Base-by-base conservation (phyloP, 2,888 invertebrate genomes). In the Lasioglossum pauxillum region DNA sequence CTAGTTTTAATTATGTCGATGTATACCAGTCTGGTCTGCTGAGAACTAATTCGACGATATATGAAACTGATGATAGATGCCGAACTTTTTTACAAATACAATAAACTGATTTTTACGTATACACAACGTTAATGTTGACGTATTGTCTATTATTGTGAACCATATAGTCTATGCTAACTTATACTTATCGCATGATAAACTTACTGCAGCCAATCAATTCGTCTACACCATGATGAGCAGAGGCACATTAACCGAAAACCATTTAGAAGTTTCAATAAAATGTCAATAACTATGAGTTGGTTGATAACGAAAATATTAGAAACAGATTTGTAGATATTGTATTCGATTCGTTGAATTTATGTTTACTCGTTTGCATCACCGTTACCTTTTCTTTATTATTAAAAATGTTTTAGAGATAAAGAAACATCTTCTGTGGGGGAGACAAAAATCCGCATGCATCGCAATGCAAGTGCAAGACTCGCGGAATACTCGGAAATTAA, bases 151-250 rank as follows among this genome's bases (percentile, higher is more conserved):
- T 78, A 83, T 67, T 74, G 23, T 78, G 8, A 75, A 80, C 74
- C 80, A 73, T 72, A 72, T 75, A 53, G 38, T 78, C 83, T 87
- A 87, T 75, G 44, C 82, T 89, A 88, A 71, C 73, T 81, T 71
- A 80, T 82, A 83, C 57, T 82, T 71, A 85, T 88, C 69, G 83
- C 72, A 78, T 85, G 71, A 85, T 88, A 74, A 91, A 95, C 95
- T 95, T 95, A 95, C 95, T 95, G 92, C 94, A 93, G 90, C 95
- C 95, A 91, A 95, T 95, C 93, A 95, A 94, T 92, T 94, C 93
- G 93, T 94, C 95, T 95, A 93, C 88, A 87, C 84, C 90, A 72
- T 44, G 86, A 74, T 81, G 90, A 90, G 87, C 72, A 91, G 84
- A 85, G 74, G 84, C 84, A 88, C 87, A 88, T 87, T 87, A 89